A percentile compares a stretch with the other conserved stretches of the same genome.
These are phyloP conservation scores for Periophthalmus magnuspinnatus DNA, from an alignment of 2,797 vertebrate species.

Conservation along the genomic window DNA sequence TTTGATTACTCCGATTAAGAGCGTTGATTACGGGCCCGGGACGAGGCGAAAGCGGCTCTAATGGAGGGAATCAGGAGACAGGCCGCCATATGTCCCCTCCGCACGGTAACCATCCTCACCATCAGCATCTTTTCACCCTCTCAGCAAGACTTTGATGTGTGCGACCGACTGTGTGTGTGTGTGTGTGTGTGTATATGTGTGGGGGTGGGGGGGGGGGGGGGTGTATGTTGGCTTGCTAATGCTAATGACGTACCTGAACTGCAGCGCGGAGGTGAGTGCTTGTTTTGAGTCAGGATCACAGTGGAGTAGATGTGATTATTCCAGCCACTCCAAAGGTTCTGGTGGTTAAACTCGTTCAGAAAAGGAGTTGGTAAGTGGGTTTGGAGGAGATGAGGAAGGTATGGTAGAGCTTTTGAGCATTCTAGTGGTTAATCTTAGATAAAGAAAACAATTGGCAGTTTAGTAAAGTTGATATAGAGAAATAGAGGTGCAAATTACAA, in stretches of 20 bases:
- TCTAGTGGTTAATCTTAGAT: background rate
- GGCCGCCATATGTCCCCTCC: constrained; percentile 23
- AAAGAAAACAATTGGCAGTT: background rate
- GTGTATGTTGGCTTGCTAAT: background rate
- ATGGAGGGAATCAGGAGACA: constrained; percentile 32
- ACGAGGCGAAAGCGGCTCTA: constrained; percentile 7
- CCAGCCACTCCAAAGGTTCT: background rate
- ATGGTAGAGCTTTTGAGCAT: background rate
- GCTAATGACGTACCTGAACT: constrained; percentile 7
- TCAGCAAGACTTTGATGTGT: constrained; percentile 21
- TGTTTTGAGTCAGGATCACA: constrained; percentile 10
- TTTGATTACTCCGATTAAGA: constrained; percentile 36
- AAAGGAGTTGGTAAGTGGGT: background rate
- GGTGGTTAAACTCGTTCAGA: background rate
- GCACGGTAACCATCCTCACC: constrained; percentile 11
- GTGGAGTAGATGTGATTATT: background rate
- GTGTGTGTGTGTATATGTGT: no score
- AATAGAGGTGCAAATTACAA: no score
- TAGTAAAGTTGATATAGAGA: no score
- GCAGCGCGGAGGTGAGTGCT: constrained; percentile 1
- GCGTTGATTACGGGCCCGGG: constrained; percentile 29
- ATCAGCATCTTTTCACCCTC: constrained; percentile 27
- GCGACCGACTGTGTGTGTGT: background rate
- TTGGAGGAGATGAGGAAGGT: background rate
- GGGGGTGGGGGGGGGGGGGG: no score